These are phyloP conservation scores for Notodonta dromedarius DNA, from an alignment of 2,888 invertebrate genomes.

Conservation along the genomic window DNA sequence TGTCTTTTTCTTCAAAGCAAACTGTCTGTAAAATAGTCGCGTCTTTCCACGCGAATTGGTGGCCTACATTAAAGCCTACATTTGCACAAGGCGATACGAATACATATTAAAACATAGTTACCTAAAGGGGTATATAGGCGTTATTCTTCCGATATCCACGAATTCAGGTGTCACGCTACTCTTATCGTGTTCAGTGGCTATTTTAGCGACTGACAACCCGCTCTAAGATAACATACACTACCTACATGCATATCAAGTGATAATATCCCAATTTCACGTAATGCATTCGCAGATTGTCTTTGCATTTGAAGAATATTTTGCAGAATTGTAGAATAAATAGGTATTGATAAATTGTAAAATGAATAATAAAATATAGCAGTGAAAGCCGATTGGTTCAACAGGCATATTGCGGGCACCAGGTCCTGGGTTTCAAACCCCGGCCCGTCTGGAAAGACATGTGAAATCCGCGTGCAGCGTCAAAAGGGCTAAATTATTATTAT, in stretches of 20 bases:
- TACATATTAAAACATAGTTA: constrained; percentile 6
- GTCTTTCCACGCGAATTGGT: constrained; percentile 12
- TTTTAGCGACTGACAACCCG: constrained; percentile 45
- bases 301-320: not conserved
- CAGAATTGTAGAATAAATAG: not conserved
- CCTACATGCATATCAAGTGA: constrained; percentile 27
- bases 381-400: too few relatives aligned
- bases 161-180: constrained; percentile 46
- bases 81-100: constrained; percentile 23
- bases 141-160: constrained; percentile 30
- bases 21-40: not conserved
- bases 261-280: constrained; percentile 19
- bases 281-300: constrained; percentile 19
- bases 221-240: constrained; percentile 35
- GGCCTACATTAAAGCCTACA: constrained; percentile 32
- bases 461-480: too few relatives aligned
- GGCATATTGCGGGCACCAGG: too few relatives aligned
- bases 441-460: too few relatives aligned
- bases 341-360: too few relatives aligned
- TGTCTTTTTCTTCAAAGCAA: constrained; percentile 17
- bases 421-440: too few relatives aligned
- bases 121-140: not conserved
- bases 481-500: not conserved
- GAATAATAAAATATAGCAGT: too few relatives aligned
- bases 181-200: constrained; percentile 45